Conservation (phyloP, 2,113 vertebrate species). For the Phycodurus eques region DNA sequence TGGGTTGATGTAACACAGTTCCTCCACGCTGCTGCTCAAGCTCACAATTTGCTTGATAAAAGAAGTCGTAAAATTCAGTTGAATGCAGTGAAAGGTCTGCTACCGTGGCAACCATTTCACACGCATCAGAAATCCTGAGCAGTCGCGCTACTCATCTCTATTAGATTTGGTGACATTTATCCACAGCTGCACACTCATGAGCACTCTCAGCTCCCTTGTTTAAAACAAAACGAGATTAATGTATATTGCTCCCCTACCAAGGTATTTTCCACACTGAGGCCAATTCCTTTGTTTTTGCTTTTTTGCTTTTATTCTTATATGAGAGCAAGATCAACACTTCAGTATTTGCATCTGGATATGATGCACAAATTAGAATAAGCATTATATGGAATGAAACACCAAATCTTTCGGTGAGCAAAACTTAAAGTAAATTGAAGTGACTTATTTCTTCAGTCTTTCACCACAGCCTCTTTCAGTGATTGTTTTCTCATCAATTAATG, state of each 20-base stretch:
- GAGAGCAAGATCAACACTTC: no score
- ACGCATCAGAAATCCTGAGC: slow-evolving; percentile 40
- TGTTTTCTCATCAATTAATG: no score
- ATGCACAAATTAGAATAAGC: no score
- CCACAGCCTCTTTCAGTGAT: no score
- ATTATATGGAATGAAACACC: no score
- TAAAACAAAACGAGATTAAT: neutral
- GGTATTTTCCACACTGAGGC: neutral
- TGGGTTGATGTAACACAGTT: slow-evolving; percentile 40
- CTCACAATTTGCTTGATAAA: slow-evolving; percentile 52
- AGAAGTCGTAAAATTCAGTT: slow-evolving; percentile 45
- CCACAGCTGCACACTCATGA: neutral
- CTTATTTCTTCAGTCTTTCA: no score
- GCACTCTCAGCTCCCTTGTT: neutral
- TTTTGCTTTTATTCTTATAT: no score
- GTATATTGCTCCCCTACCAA: neutral
- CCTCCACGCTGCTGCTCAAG: slow-evolving; percentile 38
- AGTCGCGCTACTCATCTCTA: slow-evolving; percentile 16
- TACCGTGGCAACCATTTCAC: slow-evolving; percentile 53
- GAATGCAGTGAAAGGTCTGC: slow-evolving; percentile 34
- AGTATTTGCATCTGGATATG: no score
- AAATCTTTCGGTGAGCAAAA: no score
- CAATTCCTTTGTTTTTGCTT: no score
- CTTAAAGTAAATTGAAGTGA: no score
- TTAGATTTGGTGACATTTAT: slow-evolving; percentile 9